Evolutionary conservation across 2,888 invertebrate species (phyloP).

Genomic region (Perithous albicinctus): DNA sequence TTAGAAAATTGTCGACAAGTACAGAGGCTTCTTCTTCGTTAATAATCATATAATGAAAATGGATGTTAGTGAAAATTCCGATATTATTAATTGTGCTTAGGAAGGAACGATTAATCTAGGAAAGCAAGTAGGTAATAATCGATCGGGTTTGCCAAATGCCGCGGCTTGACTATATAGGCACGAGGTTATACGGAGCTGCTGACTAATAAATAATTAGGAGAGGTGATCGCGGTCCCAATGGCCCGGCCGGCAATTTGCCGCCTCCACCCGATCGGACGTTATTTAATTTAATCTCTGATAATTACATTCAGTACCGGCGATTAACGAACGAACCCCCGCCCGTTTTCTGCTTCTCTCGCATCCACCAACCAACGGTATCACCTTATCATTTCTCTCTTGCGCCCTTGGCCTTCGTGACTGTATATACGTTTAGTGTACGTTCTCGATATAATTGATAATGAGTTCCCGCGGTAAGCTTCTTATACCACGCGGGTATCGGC

Average conservation of each 20-base stretch:
- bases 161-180: conserved; percentile 27
- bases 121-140: conserved; percentile 48
- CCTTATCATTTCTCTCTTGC: conserved; percentile 40
- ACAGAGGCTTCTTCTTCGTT: neutral
- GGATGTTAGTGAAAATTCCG: conserved; percentile 18
- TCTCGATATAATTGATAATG: conserved; percentile 81
- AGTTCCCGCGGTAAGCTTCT: conserved; percentile 76
- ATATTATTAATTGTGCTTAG: conserved; percentile 42
- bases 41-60: neutral
- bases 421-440: conserved; percentile 73
- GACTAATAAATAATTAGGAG: conserved; percentile 75
- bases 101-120: conserved; percentile 52
- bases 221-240: conserved; percentile 68
- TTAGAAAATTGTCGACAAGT: neutral
- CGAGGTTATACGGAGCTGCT: conserved; percentile 57
- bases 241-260: conserved; percentile 70
- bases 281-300: conserved; percentile 75
- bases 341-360: conserved; percentile 23
- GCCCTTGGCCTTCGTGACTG: conserved; percentile 35
- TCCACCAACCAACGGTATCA: conserved; percentile 43
- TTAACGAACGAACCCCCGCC: conserved; percentile 64
- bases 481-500: conserved; percentile 66
- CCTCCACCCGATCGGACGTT: conserved; percentile 73
- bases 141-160: conserved; percentile 45
- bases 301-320: conserved; percentile 69